Conservation (phyloP, 2,888 invertebrate species). For the Pseudococcus viburni region DNA sequence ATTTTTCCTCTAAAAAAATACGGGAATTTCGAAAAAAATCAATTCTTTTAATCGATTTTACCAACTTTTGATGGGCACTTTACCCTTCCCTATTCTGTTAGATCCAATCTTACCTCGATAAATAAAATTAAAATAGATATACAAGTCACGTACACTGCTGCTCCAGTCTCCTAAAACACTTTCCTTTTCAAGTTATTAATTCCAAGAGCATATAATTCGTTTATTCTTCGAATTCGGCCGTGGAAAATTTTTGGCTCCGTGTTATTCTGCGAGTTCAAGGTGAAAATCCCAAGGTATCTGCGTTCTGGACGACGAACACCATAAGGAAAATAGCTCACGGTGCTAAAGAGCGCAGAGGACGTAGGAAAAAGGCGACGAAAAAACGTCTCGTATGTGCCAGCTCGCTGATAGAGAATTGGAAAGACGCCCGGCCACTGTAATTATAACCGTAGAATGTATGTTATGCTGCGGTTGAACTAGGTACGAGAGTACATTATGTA, state of each 20-base stretch:
- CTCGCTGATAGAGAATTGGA: neutral
- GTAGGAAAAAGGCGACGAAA: conserved; percentile 14
- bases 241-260: neutral
- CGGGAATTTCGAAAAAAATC: too few species aligned
- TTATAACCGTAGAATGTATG: conserved; percentile 26
- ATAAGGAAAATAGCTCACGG: neutral
- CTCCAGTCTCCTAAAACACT: too few species aligned
- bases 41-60: too few species aligned
- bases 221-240: too few species aligned
- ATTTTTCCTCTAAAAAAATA: too few species aligned
- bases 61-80: too few species aligned
- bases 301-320: neutral
- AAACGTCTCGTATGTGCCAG: conserved; percentile 24
- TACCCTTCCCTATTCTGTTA: too few species aligned
- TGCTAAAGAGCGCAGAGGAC: neutral
- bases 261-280: neutral
- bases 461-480: neutral
- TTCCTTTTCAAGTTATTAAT: too few species aligned
- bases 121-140: too few species aligned
- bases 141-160: too few species aligned
- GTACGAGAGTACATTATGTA: neutral
- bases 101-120: too few species aligned
- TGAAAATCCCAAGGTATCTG: neutral
- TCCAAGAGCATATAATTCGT: neutral
- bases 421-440: neutral